Conservation (phyloP, 2,113 vertebrate species). For the Gopherus evgoodei region DNA sequence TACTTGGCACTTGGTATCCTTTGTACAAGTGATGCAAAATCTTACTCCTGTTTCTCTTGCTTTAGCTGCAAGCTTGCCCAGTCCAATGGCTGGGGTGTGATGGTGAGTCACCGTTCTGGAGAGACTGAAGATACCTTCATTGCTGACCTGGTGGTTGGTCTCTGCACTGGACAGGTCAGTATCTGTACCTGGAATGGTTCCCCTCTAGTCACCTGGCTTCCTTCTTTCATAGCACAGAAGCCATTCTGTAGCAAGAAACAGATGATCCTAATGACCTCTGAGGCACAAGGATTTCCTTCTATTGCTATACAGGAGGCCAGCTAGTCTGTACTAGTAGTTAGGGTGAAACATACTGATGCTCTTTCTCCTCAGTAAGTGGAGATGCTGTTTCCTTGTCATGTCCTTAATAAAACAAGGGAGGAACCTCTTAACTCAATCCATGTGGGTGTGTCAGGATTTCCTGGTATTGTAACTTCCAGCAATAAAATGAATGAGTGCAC, state of each 20-base stretch:
- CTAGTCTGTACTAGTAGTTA: background rate
- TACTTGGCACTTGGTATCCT: background rate
- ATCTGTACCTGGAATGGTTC: background rate
- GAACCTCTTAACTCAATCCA: background rate
- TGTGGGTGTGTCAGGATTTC: background rate
- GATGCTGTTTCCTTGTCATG: background rate
- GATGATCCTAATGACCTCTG: background rate
- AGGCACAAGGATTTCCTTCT: accelerated
- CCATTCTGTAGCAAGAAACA: too few relatives aligned
- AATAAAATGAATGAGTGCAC: background rate
- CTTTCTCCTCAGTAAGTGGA: background rate
- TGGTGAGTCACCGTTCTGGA: slow-evolving; percentile 96
- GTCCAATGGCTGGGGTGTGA: slow-evolving; percentile 95
- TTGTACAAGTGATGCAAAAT: accelerated
- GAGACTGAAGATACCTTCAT: slow-evolving; percentile 98
- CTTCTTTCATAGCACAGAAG: background rate
- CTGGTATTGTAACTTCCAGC: background rate
- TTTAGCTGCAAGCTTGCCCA: slow-evolving; percentile 94
- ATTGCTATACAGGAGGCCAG: background rate
- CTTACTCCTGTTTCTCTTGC: background rate
- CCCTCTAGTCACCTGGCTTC: background rate
- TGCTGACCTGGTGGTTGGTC: slow-evolving; percentile 94
- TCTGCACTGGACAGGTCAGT: slow-evolving; percentile 93
- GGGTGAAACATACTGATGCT: too few relatives aligned
- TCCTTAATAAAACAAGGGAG: background rate